Conservation (phyloP, 1,140 invertebrate species). For the Halotydeus destructor region DNA sequence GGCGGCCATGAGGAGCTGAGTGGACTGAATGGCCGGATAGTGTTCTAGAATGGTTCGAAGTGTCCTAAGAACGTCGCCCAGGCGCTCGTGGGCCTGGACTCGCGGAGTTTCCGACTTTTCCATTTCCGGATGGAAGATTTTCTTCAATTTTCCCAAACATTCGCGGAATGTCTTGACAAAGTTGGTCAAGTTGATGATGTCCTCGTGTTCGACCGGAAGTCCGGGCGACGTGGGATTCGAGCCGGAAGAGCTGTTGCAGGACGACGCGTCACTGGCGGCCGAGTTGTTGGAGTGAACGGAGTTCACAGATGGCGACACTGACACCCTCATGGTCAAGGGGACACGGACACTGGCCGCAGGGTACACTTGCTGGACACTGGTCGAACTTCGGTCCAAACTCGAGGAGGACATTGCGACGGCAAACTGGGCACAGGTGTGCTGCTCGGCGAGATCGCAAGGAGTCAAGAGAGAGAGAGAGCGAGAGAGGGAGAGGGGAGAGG, state of each 20-base stretch:
- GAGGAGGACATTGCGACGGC: too few relatives aligned
- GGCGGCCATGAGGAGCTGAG: slow-evolving; percentile 29
- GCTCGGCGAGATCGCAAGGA: too few relatives aligned
- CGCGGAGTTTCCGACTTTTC: slow-evolving; percentile 26
- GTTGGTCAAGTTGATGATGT: slow-evolving; percentile 31
- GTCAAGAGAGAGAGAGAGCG: too few relatives aligned
- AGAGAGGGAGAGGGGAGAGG: too few relatives aligned
- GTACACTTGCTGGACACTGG: too few relatives aligned
- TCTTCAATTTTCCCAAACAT: slow-evolving; percentile 27
- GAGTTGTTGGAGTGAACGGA: too few relatives aligned
- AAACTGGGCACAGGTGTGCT: too few relatives aligned
- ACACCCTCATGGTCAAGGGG: too few relatives aligned
- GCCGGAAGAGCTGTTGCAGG: not conserved
- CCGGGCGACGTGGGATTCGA: not conserved
- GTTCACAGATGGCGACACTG: too few relatives aligned
- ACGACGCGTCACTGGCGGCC: too few relatives aligned
- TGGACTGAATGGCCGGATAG: slow-evolving; percentile 31
- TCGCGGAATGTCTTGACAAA: slow-evolving; percentile 32
- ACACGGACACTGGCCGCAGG: too few relatives aligned
- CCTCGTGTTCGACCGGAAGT: slow-evolving; percentile 29
- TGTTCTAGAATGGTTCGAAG: slow-evolving; percentile 30
- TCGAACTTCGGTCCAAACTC: too few relatives aligned
- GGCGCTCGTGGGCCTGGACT: slow-evolving; percentile 28
- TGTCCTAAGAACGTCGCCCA: slow-evolving; percentile 31
- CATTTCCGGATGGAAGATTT: slow-evolving; percentile 26